Evolutionary conservation across 2,888 invertebrate genomes (phyloP), one percentile per base, ranked within the genome.

Genomic region (Neria commutata): DNA sequence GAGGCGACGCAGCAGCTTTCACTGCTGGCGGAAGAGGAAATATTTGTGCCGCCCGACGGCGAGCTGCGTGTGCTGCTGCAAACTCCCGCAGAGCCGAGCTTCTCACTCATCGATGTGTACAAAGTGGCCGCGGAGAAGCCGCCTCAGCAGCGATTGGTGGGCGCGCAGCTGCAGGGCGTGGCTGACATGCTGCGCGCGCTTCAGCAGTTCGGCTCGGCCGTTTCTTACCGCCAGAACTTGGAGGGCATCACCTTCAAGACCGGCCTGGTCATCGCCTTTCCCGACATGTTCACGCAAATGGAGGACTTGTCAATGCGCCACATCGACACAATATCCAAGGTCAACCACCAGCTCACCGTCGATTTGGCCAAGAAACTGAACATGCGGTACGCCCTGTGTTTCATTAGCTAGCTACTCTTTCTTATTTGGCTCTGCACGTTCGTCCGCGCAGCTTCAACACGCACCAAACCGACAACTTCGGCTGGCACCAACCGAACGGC

Each of bases 401-500:
- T 25, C n/a, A n/a, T n/a, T n/a, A 10, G n/a, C 1, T 24, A 14
- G 14, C 2, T 11, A 24, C 24, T 23, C 26, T 11, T 24, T 4
- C 46, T 10, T 46, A 46, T 46, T 4, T 45, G 45, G 45, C 19
- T 40, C n/a, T 10, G 17, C 10, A 42, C 1, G 4, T 60, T 19
- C 16, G 21, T 56, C 56, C 63, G 16, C 4, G 2, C 59, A 83
- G 83, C 17, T 76, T 81, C 34, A 80, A 83, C 51, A 73, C 83
- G 8, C 69, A 73, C 19, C 79, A 81, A 58, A 74, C 79, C 0
- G 80, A 81, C 48, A 83, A 81, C 56, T 87, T 86, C 74, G 87
- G 87, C 11, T 86, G 83, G 83, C 81, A 78, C 57, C 78, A 71
- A 46, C 67, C 79, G 0, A 86, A 87, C 75, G 86, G 86, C 10